Conservation (phyloP, 2,797 vertebrate genomes). For the Sparidentex hasta region DNA sequence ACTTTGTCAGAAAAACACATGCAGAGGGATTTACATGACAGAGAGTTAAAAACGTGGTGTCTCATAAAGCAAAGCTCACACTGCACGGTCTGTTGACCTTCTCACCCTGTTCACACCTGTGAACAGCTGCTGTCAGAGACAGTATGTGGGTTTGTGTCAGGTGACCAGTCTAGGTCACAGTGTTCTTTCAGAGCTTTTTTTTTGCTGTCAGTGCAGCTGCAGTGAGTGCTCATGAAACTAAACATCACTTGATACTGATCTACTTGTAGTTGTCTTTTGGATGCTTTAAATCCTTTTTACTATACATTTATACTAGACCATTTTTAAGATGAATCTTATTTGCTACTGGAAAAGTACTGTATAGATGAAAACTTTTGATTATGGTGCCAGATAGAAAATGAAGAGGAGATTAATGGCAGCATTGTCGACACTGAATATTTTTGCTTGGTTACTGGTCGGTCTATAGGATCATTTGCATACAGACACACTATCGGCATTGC, state of each 20-base stretch:
- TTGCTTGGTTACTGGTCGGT: no score
- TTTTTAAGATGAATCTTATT: not conserved
- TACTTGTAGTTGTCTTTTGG: not conserved
- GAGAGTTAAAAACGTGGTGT: not conserved
- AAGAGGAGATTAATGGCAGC: no score
- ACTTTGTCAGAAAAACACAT: not conserved
- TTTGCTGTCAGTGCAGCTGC: not conserved
- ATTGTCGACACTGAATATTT: no score
- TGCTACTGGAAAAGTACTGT: no score
- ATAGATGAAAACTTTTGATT: not conserved
- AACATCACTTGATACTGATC: slow-evolving; percentile 35
- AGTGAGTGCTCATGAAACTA: not conserved
- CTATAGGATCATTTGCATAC: no score
- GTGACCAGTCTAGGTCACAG: slow-evolving; percentile 12
- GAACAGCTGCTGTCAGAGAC: slow-evolving; percentile 6
- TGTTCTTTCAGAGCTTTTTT: slow-evolving; percentile 17
- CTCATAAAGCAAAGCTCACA: not conserved
- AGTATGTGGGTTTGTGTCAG: not conserved
- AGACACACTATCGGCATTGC: no score
- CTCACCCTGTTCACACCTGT: not conserved
- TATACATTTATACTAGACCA: no score
- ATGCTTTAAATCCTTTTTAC: not conserved
- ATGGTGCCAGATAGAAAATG: not conserved
- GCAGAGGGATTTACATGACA: not conserved
- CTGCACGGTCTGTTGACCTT: slow-evolving; percentile 11